These are phyloP conservation scores for Acinonyx jubatus DNA, from an alignment of 2,113 vertebrate species.

Conservation along the genomic window DNA sequence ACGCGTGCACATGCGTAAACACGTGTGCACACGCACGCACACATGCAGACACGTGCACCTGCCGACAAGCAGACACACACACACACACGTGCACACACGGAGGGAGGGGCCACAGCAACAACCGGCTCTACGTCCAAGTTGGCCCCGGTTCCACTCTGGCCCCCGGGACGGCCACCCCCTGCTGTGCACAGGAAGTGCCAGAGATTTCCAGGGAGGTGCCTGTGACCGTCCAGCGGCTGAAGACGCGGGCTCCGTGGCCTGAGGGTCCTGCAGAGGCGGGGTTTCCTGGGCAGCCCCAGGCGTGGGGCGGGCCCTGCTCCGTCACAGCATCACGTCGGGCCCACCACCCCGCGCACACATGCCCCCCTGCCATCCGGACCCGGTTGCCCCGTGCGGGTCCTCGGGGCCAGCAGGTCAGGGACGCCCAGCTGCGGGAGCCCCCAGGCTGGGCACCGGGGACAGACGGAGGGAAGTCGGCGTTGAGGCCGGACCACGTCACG, in stretches of 20 bases:
- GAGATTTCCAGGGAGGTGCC: neutral
- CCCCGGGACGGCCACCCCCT: accelerated
- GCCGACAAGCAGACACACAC: neutral
- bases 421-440: neutral
- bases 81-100: accelerated
- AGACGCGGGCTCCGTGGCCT: neutral
- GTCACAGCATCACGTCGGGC: accelerated
- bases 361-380: neutral
- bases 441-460: too few species aligned
- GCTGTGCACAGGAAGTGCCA: neutral
- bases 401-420: neutral
- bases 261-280: neutral
- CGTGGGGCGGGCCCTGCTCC: accelerated
- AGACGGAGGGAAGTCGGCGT: accelerated
- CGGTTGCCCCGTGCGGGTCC: accelerated
- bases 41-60: accelerated
- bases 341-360: accelerated
- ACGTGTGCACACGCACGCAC: accelerated
- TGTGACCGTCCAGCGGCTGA: neutral
- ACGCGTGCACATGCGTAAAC: accelerated
- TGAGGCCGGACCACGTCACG: accelerated
- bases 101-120: neutral
- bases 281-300: neutral
- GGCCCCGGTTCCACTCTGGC: accelerated
- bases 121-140: neutral